Conservation (phyloP, 2,113 vertebrate genomes). For the Amazona guildingii region DNA sequence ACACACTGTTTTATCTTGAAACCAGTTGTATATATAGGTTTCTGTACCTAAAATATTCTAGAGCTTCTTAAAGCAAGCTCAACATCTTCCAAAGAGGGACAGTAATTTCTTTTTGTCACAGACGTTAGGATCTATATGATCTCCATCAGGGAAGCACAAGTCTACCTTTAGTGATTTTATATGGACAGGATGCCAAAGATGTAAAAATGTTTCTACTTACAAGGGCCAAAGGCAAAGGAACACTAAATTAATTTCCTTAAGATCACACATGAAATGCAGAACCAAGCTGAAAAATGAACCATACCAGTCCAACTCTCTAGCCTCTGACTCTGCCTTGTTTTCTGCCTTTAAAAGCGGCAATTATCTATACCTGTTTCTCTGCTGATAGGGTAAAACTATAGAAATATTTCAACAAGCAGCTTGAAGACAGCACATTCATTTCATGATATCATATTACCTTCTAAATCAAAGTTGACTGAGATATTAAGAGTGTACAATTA, state of each 20-base stretch:
- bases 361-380: not conserved
- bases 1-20: not conserved
- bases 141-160: not conserved
- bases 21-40: not conserved
- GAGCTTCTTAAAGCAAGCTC: not conserved
- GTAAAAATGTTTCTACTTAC: not conserved
- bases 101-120: not conserved
- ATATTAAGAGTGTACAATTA: not conserved
- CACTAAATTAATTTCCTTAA: not conserved
- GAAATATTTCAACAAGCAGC: not conserved
- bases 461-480: not conserved
- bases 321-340: not conserved
- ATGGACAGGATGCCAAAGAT: not conserved
- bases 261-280: not conserved
- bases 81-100: not conserved
- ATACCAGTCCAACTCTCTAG: not conserved
- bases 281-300: not conserved
- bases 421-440: not conserved
- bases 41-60: not conserved
- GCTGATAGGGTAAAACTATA: not conserved
- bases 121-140: not conserved
- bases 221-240: not conserved
- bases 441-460: not conserved
- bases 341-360: not conserved
- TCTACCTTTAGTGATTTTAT: not conserved